Evolutionary conservation across 2,888 invertebrate species (phyloP).

Genomic region (Salticus scenicus): DNA sequence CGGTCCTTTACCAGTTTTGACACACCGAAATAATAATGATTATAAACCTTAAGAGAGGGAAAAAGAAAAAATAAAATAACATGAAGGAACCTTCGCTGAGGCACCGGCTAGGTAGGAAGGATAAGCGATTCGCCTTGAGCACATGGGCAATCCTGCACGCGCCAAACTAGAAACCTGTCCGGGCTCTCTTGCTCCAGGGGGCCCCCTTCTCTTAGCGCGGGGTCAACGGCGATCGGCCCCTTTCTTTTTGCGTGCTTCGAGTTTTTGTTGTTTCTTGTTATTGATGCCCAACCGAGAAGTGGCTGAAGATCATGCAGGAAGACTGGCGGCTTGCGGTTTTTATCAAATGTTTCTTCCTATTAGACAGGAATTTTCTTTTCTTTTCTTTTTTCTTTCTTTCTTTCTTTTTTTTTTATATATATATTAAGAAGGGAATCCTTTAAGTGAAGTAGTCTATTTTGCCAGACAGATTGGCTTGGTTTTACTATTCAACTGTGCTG

Average conservation of each 20-base stretch:
- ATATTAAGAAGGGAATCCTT: too few relatives aligned
- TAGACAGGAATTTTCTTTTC: background rate
- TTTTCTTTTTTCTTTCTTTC: constrained; percentile 12
- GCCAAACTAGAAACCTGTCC: constrained; percentile 56
- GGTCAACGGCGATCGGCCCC: constrained; percentile 59
- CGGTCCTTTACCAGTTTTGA: constrained; percentile 53
- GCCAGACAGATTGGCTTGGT: too few relatives aligned
- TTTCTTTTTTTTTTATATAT: background rate
- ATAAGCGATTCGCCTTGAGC: constrained; percentile 32
- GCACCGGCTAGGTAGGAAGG: constrained; percentile 55
- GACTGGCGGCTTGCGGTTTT: background rate
- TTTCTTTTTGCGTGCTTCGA: constrained; percentile 53
- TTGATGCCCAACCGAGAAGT: constrained; percentile 25
- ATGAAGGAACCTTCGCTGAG: constrained; percentile 5
- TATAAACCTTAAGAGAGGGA: background rate
- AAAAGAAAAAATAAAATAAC: constrained; percentile 12
- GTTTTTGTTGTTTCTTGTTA: constrained; percentile 29
- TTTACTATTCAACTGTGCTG: too few relatives aligned
- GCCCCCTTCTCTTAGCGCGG: constrained; percentile 47
- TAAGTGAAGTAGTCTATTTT: too few relatives aligned
- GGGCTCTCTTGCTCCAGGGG: constrained; percentile 40
- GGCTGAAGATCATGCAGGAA: constrained; percentile 40
- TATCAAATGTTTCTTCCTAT: background rate
- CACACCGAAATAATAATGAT: constrained; percentile 48
- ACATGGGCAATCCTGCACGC: constrained; percentile 53